Base-by-base conservation (phyloP, 2,113 vertebrate species). In the Tachysurus vachellii region DNA sequence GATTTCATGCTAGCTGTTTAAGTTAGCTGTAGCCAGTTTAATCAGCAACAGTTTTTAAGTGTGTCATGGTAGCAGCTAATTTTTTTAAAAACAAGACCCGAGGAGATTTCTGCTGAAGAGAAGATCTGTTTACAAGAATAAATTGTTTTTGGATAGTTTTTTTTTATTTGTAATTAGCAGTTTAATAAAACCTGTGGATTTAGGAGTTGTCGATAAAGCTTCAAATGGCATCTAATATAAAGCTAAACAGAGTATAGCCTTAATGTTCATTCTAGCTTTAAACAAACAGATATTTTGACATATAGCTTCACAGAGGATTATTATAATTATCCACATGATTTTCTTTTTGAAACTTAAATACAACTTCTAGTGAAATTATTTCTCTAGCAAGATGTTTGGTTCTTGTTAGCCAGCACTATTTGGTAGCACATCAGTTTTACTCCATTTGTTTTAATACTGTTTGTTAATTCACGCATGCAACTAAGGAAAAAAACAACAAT, bases 391-490 rank as follows among this genome's bases (percentile, higher is more conserved):
- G 28, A 21, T 80, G 76, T 31, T 80, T 59, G n/a, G 28, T 23
- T 57, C 28, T 31, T 80, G 53, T 4, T 57, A 80, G 16, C n/a
- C 77, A 21, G 4, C 0, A 19, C 54, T 80, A 56, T 80, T 80
- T 31, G 47, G 26, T 56, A 61, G 42, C 54, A 59, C 79, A 42
- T 59, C 19, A 12, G 54, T 36, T 80, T 80, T 42, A 80, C 31
- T 36, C 54, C 79, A 59, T 80, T 59, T 36, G 56, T 80, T 61
- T 80, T 80, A 80, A 19, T 80, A 42, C 28, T 7, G 53, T 80
- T 80, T 80, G 79, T 80, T 80, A 80, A 59, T 61, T 80, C 31
- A 66, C 31, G 62, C 82, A 36, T 70, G 50, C 19, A 23, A 36
- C n/a, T 21, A 80, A 57, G 26, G 19, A 21, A 31, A 28, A 19